These are phyloP conservation scores for Xestobium rufovillosum DNA, from an alignment of 2,888 invertebrate genomes.

Conservation along the genomic window DNA sequence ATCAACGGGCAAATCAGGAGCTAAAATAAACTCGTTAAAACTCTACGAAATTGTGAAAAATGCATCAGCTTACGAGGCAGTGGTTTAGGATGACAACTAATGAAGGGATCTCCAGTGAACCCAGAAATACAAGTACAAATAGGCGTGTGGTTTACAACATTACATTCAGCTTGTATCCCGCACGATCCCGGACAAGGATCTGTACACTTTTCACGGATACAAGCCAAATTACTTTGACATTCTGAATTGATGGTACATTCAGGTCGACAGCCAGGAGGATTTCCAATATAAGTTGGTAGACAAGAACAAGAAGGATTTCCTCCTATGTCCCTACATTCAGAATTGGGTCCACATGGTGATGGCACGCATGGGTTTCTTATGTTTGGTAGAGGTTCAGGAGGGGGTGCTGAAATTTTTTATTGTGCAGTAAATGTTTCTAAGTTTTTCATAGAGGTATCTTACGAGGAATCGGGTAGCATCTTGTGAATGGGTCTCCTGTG, in stretches of 20 bases:
- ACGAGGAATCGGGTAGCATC: conserved; percentile 54
- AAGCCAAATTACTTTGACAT: conserved; percentile 67
- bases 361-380: conserved; percentile 38
- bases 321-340: conserved; percentile 57
- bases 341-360: conserved; percentile 42
- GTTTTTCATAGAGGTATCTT: conserved; percentile 23
- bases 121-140: conserved; percentile 64
- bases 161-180: conserved; percentile 64
- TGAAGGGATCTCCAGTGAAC: conserved; percentile 68
- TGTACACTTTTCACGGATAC: conserved; percentile 65
- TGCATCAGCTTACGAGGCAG: too few species aligned
- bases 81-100: conserved; percentile 43
- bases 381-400: conserved; percentile 33
- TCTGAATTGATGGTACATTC: conserved; percentile 60
- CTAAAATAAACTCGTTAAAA: too few species aligned
- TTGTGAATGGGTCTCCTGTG: conserved; percentile 74
- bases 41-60: too few species aligned
- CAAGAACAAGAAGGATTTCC: conserved; percentile 69
- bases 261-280: conserved; percentile 53
- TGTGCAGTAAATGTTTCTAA: not conserved
- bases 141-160: conserved; percentile 66
- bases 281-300: conserved; percentile 57
- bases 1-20: conserved; percentile 37
- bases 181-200: conserved; percentile 81
- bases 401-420: conserved; percentile 21